Evolutionary conservation across 1,140 invertebrate genomes (phyloP), one percentile per base, ranked within the genome.

Genomic region (Berghia stephanieae): DNA sequence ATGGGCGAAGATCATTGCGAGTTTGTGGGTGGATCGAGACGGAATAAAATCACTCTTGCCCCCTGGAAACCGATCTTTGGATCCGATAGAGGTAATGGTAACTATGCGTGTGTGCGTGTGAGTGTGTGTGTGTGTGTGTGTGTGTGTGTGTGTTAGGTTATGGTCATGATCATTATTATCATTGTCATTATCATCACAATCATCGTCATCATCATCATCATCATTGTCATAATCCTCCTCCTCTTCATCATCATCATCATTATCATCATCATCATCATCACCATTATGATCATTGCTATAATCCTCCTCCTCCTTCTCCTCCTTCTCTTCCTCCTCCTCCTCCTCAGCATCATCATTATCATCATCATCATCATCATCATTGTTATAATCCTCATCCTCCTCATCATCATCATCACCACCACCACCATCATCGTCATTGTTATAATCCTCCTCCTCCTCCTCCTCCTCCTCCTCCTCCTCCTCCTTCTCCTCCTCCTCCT

Each of bases 1-100:
- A 46, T 81, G 74, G 86, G 86, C 16, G 81, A 88, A 36, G 86
- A 88, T 43, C 86, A 88, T 69, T 88, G 86, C 81, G 83, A 88
- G 67, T 88, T 86, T 83, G 85, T 88, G 38, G 86, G 86, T 68
- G 83, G 75, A 36, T 57, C 40, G 0, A n/a, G 18, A 52, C 72
- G 71, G 21, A 42, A 42, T 18, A 34, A 27, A 36, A 49, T 80
- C 52, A 78, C 66, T 21, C 63, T 83, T 24, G 79, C 79, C 57
- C 63, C 60, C 1, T 74, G 69, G 66, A 46, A 34, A 27, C 40
- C 66, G 36, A 68, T 49, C 40, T 71, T 46, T 16, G 68, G 75
- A 31, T 60, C 66, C 2, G 72, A 77, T 31, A 46, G 70, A 68
- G 81, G 81, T 82, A 71, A 79, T 21, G 44, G 38, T 57, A 1